Base-by-base conservation (phyloP, 2,797 vertebrate genomes). In the Chelmon rostratus region DNA sequence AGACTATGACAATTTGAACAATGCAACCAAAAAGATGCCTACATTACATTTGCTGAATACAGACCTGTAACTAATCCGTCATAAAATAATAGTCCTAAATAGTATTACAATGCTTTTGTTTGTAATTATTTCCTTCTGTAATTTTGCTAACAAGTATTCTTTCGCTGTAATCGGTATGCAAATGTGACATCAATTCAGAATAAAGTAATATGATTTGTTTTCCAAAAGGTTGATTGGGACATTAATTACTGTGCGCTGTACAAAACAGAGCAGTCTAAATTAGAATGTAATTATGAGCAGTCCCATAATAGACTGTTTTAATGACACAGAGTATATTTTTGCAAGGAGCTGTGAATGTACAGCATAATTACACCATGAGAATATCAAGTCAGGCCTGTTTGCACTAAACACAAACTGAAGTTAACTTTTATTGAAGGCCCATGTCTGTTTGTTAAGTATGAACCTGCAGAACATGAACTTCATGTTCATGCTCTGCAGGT, bases 161-260 rank as follows among this genome's bases (percentile, higher is more conserved):
- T 92, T 86, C 73, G 59, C 42, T 73, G 66, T 89, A 86, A 89
- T 93, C 68, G 81, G 78, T 88, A 92, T 92, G 87, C 87, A 91
- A 93, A 93, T 89, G 80, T 89, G 82, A 88, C 81, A 88, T 84
- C 78, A 84, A 72, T 91, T 92, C 69, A 84, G 86, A 93, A 92
- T 89, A 21, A 92, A 91, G 86, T 88, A 90, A 89, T 87, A 84
- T 85, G 78, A 91, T 92, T 88, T 88, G 88, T 91, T 65, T 92
- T 86, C 87, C 76, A 73, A 89, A 84, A 91, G 89, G 88, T 82
- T 94, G 91, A 94, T 93, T 94, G 86, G 89, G 74, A 90, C 91
- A 93, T 93, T 92, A 93, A 93, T 94, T 94, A 92, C 84, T 87
- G 79, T 85, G 84, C 44, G 73, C 79, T 87, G 80, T 88, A 89